Evolutionary conservation across 2,888 invertebrate species (phyloP).

Genomic region (Oligia fasciuncula): DNA sequence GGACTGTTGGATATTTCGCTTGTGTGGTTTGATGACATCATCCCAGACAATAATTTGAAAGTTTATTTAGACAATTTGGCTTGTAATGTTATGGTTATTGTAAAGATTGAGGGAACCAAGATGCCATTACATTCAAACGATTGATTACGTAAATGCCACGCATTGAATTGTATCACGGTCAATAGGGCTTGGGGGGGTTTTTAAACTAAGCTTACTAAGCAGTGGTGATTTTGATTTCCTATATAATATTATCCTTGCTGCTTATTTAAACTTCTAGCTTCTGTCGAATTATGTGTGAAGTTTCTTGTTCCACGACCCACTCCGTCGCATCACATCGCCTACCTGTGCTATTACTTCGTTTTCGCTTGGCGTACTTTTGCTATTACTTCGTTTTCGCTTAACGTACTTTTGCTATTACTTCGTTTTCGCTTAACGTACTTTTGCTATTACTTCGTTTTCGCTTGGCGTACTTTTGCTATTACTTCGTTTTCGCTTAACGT

Average conservation of each 20-base stretch:
- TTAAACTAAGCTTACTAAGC: not conserved
- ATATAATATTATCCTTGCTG: not conserved
- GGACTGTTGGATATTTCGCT: slow-evolving; percentile 46
- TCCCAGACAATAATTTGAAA: slow-evolving; percentile 31
- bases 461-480: too few relatives aligned
- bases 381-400: too few relatives aligned
- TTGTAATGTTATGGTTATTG: slow-evolving; percentile 25
- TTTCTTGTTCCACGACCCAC: not conserved
- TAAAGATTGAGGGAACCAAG: slow-evolving; percentile 10
- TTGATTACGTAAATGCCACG: slow-evolving; percentile 22
- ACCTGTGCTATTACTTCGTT: not conserved
- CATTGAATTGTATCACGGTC: slow-evolving; percentile 4
- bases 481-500: too few relatives aligned
- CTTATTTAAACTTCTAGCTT: too few relatives aligned
- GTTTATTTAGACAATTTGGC: slow-evolving; percentile 38
- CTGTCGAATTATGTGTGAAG: not conserved
- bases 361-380: not conserved
- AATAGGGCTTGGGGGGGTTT: not conserved
- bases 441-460: too few relatives aligned
- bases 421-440: too few relatives aligned
- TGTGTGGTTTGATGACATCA: slow-evolving; percentile 49
- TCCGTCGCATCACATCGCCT: not conserved
- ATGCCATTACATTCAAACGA: slow-evolving; percentile 29
- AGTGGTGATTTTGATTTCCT: not conserved
- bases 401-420: too few relatives aligned